These are phyloP conservation scores for Oryzias celebensis DNA, from an alignment of 2,113 vertebrate genomes.

Conservation along the genomic window DNA sequence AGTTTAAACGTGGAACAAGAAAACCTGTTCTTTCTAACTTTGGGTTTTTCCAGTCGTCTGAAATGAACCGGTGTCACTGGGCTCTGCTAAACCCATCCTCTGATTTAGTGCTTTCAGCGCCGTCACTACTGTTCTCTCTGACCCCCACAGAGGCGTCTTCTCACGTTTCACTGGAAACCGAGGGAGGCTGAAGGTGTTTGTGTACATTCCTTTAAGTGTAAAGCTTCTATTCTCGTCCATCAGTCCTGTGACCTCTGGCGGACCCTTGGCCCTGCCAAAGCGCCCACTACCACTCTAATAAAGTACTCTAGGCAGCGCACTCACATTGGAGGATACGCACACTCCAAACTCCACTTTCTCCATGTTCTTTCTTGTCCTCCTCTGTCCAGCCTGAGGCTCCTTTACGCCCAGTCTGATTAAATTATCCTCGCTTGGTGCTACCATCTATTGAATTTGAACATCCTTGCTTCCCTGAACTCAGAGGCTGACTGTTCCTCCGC, in stretches of 20 bases:
- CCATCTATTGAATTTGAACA: slow-evolving; percentile 47
- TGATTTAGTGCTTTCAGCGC: too few species aligned
- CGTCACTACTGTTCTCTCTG: not conserved
- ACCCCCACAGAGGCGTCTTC: slow-evolving; percentile 17
- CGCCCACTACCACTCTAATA: slow-evolving; percentile 20
- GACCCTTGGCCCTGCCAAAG: slow-evolving; percentile 11
- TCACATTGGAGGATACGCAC: slow-evolving; percentile 7
- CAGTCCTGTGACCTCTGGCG: not conserved
- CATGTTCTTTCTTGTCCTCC: slow-evolving; percentile 33
- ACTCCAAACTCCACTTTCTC: slow-evolving; percentile 12
- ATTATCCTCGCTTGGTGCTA: slow-evolving; percentile 35
- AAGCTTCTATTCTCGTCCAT: slow-evolving; percentile 27
- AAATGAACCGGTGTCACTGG: too few species aligned
- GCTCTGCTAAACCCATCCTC: too few species aligned
- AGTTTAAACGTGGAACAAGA: too few species aligned
- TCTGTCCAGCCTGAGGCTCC: slow-evolving; percentile 32
- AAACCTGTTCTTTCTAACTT: too few species aligned
- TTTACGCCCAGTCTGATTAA: slow-evolving; percentile 50
- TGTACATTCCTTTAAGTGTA: slow-evolving; percentile 16
- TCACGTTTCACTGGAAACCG: slow-evolving; percentile 27
- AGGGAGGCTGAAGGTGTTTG: not conserved
- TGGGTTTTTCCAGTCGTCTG: too few species aligned
- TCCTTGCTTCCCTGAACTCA: slow-evolving; percentile 36
- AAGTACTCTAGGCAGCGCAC: slow-evolving; percentile 22
- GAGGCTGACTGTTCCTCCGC: slow-evolving; percentile 22